A percentile compares a stretch with the other conserved stretches of the same genome.
These are phyloP conservation scores for Meandrina meandrites DNA, from an alignment of 92 coral and sea anemone species.

Conservation along the genomic window DNA sequence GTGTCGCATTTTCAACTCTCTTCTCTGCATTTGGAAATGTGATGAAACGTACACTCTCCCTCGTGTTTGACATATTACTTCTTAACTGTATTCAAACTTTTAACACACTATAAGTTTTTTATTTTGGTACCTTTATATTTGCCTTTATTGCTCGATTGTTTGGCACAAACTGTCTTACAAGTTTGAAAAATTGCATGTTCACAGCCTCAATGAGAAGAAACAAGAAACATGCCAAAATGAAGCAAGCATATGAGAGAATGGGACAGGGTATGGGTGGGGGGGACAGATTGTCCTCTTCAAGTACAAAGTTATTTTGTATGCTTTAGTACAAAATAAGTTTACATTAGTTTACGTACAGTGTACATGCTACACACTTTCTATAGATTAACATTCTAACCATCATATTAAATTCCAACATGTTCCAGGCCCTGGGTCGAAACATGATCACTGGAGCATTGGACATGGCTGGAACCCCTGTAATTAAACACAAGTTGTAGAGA, in stretches of 20 bases:
- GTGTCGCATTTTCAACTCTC: no score
- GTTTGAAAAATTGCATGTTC: neutral
- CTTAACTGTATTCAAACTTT: no score
- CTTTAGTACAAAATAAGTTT: no score
- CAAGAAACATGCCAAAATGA: neutral
- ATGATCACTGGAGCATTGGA: conserved; percentile 74
- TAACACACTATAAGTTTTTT: no score
- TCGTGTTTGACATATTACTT: no score
- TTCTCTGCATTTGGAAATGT: no score
- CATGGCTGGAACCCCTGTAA: conserved; percentile 75
- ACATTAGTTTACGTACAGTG: neutral
- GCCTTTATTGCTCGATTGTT: no score
- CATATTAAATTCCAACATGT: conserved; percentile 77
- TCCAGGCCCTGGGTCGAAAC: conserved; percentile 90
- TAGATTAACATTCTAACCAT: conserved; percentile 48
- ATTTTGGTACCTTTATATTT: no score
- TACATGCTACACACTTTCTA: neutral
- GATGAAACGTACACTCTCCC: no score
- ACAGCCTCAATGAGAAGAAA: neutral
- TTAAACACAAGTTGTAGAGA: neutral
- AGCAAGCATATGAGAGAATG: neutral
- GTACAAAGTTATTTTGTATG: neutral
- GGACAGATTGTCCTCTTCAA: neutral
- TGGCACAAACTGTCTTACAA: no score
- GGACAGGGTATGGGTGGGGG: neutral